Evolutionary conservation across 2,888 invertebrate species (phyloP), one percentile per base, ranked within the genome.

Genomic region (Deilephila elpenor): DNA sequence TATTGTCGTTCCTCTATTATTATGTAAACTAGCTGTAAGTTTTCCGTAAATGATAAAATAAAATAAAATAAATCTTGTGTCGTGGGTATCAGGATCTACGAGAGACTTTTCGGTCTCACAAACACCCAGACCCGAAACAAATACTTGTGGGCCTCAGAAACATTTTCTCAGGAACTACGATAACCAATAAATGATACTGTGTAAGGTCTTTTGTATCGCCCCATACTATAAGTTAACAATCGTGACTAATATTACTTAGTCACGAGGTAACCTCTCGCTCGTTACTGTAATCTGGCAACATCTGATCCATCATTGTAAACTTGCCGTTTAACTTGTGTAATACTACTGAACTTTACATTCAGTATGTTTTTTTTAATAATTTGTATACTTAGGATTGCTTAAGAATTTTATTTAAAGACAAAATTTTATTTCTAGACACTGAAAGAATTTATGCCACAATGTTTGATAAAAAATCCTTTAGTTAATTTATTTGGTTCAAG

Each of bases 181-280:
- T 25, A 25, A 25, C 44, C 29, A 32, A 56, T 56, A 32, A 17
- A 56, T 32, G 53, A 56, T 32, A 70, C 53, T 7, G 17, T 14
- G 8, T 44, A 60, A 71, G 34, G 59, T 14, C 17, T 8, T 25
- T 5, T 44, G 14, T 34, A 11, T 62, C 14, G 75, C 73, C 74
- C 25, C 72, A 79, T 74, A 75, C 72, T 73, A 79, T 76, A 77
- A 74, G 77, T 89, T 53, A n/a, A 56, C 56, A 56, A 56, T 56
- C 92, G 91, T 93, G 93, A 89, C 92, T 87, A 78, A 79, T 79
- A 83, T 89, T 84, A 89, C 84, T 93, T 91, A 93, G 92, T 93
- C 92, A 92, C 86, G 86, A 83, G 78, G 80, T 80, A 80, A 83
- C 83, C 84, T 78, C 80, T 80, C 84, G 82, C 87, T 89, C 88